These are phyloP conservation scores for Hephaestus fuliginosus DNA, from an alignment of 2,797 vertebrate species.

Conservation along the genomic window DNA sequence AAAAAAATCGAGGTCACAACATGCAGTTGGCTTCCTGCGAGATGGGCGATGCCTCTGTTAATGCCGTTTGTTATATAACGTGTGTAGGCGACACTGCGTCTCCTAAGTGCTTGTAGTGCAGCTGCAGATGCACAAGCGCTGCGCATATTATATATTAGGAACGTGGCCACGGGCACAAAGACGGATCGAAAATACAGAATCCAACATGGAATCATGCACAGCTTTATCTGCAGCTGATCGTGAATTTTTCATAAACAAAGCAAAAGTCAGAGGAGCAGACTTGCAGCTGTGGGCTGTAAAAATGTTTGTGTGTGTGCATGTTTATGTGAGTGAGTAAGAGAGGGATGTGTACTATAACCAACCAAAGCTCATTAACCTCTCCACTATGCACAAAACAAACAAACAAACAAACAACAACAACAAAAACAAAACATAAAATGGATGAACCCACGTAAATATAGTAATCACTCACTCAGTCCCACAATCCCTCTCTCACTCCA, in stretches of 20 bases:
- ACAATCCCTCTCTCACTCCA: constrained; percentile 20
- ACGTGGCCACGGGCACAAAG: constrained; percentile 20
- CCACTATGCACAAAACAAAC: constrained; percentile 35
- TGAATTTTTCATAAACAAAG: constrained; percentile 45
- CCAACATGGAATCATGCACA: constrained; percentile 1
- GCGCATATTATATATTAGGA: constrained; percentile 1
- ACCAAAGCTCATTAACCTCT: constrained; percentile 55
- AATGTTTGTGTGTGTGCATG: constrained; percentile 3
- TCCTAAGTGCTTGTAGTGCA: constrained; percentile 10
- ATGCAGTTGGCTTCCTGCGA: constrained; percentile 24
- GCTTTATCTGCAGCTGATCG: constrained; percentile 29
- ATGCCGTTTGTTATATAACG: constrained; percentile 53
- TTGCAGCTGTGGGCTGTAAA: constrained; percentile 21
- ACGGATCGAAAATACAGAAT: constrained; percentile 19
- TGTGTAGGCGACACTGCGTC: constrained; percentile 35
- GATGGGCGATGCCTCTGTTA: neutral
- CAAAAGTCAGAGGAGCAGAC: neutral
- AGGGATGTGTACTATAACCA: constrained; percentile 32
- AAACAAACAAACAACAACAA: constrained; percentile 9
- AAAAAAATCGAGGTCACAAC: constrained; percentile 41
- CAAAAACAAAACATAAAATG: constrained; percentile 7
- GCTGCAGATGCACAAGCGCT: constrained; percentile 44
- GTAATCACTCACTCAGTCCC: constrained; percentile 49
- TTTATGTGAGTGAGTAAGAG: neutral
- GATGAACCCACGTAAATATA: constrained; percentile 42